These are phyloP conservation scores for Tinea trinotella DNA, from an alignment of 2,888 invertebrate genomes.

Conservation along the genomic window DNA sequence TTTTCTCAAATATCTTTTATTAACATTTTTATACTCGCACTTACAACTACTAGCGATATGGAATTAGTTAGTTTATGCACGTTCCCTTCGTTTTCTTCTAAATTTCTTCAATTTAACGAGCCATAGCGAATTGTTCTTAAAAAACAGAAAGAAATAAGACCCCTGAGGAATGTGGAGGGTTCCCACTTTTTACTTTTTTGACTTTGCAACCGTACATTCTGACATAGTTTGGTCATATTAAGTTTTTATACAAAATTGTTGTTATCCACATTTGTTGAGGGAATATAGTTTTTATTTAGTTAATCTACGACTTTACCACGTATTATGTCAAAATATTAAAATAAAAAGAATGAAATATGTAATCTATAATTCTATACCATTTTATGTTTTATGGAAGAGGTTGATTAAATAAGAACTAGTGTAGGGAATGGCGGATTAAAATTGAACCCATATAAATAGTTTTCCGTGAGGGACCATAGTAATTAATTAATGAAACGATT, in stretches of 20 bases:
- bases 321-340: background rate
- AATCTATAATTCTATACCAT: no score
- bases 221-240: slow-evolving; percentile 11
- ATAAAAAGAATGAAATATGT: no score
- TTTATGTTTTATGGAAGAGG: no score
- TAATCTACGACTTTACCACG: no score
- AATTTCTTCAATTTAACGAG: slow-evolving; percentile 40
- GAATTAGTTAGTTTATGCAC: background rate
- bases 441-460: background rate
- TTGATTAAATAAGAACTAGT: no score
- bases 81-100: slow-evolving; percentile 25
- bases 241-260: slow-evolving; percentile 1
- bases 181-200: background rate
- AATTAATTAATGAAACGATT: background rate
- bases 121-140: slow-evolving; percentile 27
- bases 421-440: background rate
- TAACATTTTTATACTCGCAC: background rate
- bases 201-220: background rate
- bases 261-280: background rate
- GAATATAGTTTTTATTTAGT: no score
- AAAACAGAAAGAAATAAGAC: slow-evolving; percentile 23
- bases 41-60: slow-evolving; percentile 12
- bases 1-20: background rate
- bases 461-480: background rate
- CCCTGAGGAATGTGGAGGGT: slow-evolving; percentile 15